Percentiles rank a stretch among this genome's conserved stretches.
Evolutionary conservation across 1,140 invertebrate genomes (phyloP).

Genomic region (Pinna nobilis): DNA sequence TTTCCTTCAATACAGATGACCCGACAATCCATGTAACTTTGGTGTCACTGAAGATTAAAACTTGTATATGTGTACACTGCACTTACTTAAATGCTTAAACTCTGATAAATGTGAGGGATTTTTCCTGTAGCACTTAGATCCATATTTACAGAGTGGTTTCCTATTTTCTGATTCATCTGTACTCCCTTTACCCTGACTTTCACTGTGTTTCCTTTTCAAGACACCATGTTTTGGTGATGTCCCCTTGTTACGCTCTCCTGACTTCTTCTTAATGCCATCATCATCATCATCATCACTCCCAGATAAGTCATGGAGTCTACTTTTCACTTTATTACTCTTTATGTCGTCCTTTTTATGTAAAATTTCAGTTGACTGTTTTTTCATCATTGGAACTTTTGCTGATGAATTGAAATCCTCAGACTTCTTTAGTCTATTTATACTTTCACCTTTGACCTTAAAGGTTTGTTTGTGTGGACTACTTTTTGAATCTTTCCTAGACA

Average conservation of each 20-base stretch:
- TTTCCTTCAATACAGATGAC: no score
- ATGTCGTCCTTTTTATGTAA: no score
- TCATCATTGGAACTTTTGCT: no score
- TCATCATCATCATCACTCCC: background rate
- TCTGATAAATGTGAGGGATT: constrained; percentile 61
- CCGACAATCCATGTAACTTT: no score
- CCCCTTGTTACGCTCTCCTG: background rate
- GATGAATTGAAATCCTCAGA: no score
- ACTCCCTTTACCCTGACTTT: constrained; percentile 16
- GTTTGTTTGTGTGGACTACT: background rate
- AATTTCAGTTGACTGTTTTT: no score
- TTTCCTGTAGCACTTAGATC: constrained; percentile 62
- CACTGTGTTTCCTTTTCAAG: constrained; percentile 38
- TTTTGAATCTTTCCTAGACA: background rate
- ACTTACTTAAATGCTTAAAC: constrained; percentile 54
- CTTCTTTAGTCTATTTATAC: no score
- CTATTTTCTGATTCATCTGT: background rate
- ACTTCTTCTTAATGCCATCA: constrained; percentile 2
- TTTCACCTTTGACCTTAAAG: constrained; percentile 5
- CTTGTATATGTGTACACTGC: background rate
- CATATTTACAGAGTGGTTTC: constrained; percentile 58
- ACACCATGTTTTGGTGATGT: background rate
- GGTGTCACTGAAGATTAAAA: constrained; percentile 1
- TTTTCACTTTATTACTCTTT: background rate
- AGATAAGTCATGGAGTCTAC: background rate